Percentiles rank a stretch among this genome's conserved stretches.
Conservation (phyloP, 2,113 vertebrate species). For the Zosterops pallidus region DNA sequence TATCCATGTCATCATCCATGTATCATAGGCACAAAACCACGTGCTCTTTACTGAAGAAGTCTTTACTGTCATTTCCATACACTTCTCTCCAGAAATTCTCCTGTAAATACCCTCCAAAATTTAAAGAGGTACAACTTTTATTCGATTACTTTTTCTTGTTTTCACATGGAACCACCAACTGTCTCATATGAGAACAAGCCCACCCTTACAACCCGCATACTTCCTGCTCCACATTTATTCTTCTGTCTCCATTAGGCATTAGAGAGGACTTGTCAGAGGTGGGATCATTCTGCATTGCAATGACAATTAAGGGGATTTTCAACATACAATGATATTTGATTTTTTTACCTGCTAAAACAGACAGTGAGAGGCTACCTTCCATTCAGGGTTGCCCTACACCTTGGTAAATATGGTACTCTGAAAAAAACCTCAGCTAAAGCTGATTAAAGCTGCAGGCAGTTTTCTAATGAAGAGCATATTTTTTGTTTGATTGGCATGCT, state of each 20-base stretch:
- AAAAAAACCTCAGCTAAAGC: neutral
- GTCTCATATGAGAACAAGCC: neutral
- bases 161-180: neutral
- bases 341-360: neutral
- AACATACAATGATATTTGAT: neutral
- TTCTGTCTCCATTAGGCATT: neutral
- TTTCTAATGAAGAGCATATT: neutral
- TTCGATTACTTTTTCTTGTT: neutral
- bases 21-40: neutral
- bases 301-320: neutral
- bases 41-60: neutral
- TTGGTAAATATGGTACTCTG: neutral
- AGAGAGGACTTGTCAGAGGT: neutral
- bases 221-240: neutral
- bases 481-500: neutral
- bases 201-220: neutral
- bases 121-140: neutral
- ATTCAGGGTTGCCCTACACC: neutral
- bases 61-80: neutral
- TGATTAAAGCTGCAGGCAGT: neutral
- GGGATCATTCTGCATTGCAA: neutral
- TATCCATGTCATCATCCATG: neutral
- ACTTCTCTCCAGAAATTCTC: neutral
- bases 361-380: neutral
- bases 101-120: neutral